A percentile compares a stretch with the other conserved stretches of the same genome.
These are phyloP conservation scores for Polymixis lichenea DNA, from an alignment of 2,888 invertebrate species.

Conservation along the genomic window DNA sequence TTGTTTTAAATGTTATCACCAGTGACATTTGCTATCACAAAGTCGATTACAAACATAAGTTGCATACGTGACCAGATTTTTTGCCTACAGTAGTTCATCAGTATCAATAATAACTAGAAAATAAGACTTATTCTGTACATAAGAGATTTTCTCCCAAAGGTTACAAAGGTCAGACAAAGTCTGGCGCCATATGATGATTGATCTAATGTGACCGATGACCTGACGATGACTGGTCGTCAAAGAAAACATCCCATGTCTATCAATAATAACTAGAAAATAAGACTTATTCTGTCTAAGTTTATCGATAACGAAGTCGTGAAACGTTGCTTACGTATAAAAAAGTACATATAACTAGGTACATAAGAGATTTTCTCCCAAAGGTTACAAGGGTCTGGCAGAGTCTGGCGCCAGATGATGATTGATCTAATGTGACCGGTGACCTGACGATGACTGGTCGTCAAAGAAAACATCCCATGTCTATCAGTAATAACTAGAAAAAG, in stretches of 20 bases:
- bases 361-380: slow-evolving; percentile 28
- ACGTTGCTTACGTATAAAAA: too few species aligned
- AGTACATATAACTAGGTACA: too few species aligned
- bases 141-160: slow-evolving; percentile 27
- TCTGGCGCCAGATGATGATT: slow-evolving; percentile 41
- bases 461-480: slow-evolving; percentile 2
- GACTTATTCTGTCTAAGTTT: neutral
- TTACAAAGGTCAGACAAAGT: slow-evolving; percentile 32
- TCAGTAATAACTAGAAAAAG: neutral
- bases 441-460: slow-evolving; percentile 1
- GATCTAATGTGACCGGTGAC: slow-evolving; percentile 24
- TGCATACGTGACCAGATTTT: slow-evolving; percentile 8
- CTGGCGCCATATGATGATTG: slow-evolving; percentile 41
- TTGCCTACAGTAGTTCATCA: neutral
- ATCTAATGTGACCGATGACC: slow-evolving; percentile 24
- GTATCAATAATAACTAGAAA: too few species aligned
- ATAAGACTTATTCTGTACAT: too few species aligned
- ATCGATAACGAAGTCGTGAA: neutral
- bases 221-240: slow-evolving; percentile 1
- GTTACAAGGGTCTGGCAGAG: slow-evolving; percentile 29
- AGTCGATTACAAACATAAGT: neutral
- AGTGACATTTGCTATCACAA: slow-evolving; percentile 28
- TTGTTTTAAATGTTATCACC: slow-evolving; percentile 13
- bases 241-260: slow-evolving; percentile 2
- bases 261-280: neutral